Conservation (phyloP, 1,140 invertebrate species). For the Heliconius eleuchia region DNA sequence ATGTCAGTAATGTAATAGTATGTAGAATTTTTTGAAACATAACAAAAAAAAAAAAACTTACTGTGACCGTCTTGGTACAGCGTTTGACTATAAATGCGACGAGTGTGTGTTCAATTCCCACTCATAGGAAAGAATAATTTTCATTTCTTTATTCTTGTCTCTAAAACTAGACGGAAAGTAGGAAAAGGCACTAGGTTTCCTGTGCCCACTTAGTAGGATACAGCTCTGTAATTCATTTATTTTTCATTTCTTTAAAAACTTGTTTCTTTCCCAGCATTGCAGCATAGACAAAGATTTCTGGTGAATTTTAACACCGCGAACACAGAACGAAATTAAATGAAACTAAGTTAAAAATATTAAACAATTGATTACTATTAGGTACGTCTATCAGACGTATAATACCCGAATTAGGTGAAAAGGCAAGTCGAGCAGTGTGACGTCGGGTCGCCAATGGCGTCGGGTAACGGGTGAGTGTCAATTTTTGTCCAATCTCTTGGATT, state of each 20-base stretch:
- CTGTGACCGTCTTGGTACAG: no score
- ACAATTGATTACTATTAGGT: no score
- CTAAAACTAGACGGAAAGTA: no score
- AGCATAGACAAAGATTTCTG: background rate
- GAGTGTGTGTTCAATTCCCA: background rate
- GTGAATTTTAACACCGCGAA: no score
- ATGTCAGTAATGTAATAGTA: constrained; percentile 21
- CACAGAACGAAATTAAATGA: no score
- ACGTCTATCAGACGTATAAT: background rate
- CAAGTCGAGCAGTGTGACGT: constrained; percentile 4
- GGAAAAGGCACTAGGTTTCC: no score
- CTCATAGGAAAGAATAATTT: background rate
- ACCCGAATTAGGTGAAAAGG: background rate
- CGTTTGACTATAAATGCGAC: background rate
- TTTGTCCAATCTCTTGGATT: constrained; percentile 68
- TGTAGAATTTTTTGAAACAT: background rate
- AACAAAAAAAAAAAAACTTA: no score
- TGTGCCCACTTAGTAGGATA: no score
- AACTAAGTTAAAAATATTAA: no score
- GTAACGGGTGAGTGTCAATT: constrained; percentile 49
- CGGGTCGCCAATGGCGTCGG: background rate
- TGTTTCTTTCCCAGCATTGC: no score
- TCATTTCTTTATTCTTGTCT: background rate
- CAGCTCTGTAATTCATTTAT: no score
- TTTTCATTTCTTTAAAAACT: no score